phyloP scores from a whole-genome alignment of 2,888 invertebrate genomes.

The Lasius platythorax region DNA sequence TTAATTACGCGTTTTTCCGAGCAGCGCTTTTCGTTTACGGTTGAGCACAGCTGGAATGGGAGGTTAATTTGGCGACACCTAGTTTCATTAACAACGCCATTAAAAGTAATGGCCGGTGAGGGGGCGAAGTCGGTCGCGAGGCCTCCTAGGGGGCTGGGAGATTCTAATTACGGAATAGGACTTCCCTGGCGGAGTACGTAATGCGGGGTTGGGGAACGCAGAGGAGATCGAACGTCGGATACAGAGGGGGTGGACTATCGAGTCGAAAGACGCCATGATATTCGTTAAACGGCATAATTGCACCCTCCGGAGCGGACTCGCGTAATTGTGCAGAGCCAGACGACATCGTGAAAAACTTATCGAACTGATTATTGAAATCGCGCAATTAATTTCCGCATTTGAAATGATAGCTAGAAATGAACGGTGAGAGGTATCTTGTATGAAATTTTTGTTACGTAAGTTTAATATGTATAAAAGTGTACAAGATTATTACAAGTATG shows the following conservation, averaged over 20 bases:
- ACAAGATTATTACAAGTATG: neutral
- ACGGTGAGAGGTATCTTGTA: neutral
- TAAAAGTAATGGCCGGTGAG: constrained; percentile 84
- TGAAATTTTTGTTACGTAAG: neutral
- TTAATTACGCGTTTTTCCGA: constrained; percentile 43
- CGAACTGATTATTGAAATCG: constrained; percentile 56
- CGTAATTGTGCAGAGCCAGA: constrained; percentile 59
- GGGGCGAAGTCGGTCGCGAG: constrained; percentile 77
- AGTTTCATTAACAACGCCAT: constrained; percentile 86
- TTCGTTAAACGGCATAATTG: constrained; percentile 76
- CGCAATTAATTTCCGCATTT: constrained; percentile 52
- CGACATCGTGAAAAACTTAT: constrained; percentile 55
- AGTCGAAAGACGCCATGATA: constrained; percentile 69
- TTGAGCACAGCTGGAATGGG: constrained; percentile 84
- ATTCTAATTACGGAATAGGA: constrained; percentile 83
- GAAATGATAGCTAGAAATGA: constrained; percentile 48
- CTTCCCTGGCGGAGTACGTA: constrained; percentile 64
- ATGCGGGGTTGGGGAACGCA: constrained; percentile 32
- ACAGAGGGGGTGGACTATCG: constrained; percentile 27
- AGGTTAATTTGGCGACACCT: constrained; percentile 85
- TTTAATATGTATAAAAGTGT: neutral
- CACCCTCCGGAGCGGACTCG: constrained; percentile 65
- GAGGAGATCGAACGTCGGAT: constrained; percentile 36
- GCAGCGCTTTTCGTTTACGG: constrained; percentile 63
- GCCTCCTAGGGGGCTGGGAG: constrained; percentile 77